Evolutionary conservation across 1,140 invertebrate genomes (phyloP).

Genomic region (Drosophila ficusphila): DNA sequence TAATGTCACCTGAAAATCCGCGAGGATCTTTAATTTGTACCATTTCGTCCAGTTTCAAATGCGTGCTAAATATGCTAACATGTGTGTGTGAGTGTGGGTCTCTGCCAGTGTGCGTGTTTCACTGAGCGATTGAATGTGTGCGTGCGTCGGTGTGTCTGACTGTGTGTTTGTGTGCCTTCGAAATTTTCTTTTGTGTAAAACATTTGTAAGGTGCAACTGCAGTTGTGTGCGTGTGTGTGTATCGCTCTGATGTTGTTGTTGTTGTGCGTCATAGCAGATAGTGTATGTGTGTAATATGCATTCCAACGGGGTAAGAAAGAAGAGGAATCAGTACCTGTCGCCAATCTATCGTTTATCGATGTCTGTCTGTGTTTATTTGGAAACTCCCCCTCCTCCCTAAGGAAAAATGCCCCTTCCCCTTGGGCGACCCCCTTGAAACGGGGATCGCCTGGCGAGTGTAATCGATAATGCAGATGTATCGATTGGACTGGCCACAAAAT

Average conservation of each 20-base stretch:
- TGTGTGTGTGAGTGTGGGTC: constrained; percentile 13
- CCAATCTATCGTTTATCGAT: constrained; percentile 56
- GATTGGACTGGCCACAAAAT: constrained; percentile 10
- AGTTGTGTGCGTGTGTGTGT: constrained; percentile 50
- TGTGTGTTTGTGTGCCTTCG: constrained; percentile 31
- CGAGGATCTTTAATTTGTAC: constrained; percentile 24
- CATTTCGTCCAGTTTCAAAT: constrained; percentile 46
- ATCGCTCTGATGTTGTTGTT: constrained; percentile 36
- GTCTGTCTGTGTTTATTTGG: constrained; percentile 32
- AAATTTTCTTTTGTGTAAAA: constrained; percentile 75
- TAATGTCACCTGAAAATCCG: constrained; percentile 7
- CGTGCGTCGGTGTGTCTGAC: constrained; percentile 13
- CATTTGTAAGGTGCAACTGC: constrained; percentile 79
- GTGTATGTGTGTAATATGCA: constrained; percentile 70
- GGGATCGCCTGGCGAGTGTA: constrained; percentile 18
- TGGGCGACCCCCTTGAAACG: not conserved
- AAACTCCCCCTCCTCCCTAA: constrained; percentile 17
- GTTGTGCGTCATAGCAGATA: constrained; percentile 47
- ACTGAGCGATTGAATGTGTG: constrained; percentile 26
- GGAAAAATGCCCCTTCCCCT: not conserved
- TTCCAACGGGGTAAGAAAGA: constrained; percentile 75
- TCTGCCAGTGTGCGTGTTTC: constrained; percentile 31
- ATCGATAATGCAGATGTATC: constrained; percentile 40
- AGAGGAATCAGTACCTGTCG: constrained; percentile 49
- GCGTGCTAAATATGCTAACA: constrained; percentile 53